These are phyloP conservation scores for Syngnathus typhle DNA, from an alignment of 2,113 vertebrate species.

Conservation along the genomic window DNA sequence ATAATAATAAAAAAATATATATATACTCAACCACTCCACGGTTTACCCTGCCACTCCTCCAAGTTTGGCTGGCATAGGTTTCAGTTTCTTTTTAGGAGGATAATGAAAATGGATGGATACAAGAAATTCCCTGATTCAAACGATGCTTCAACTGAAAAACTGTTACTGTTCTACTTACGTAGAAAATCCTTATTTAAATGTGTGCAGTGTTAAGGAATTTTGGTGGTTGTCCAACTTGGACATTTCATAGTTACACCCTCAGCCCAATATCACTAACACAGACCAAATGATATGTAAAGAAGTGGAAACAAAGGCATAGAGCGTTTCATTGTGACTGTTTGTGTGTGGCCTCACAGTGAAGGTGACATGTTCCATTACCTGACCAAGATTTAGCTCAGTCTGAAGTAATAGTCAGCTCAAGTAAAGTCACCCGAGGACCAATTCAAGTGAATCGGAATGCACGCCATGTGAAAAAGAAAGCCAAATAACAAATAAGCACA, in stretches of 20 bases:
- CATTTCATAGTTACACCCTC: background rate
- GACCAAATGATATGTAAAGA: slow-evolving; percentile 56
- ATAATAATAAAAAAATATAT: too few species aligned
- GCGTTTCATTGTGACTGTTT: slow-evolving; percentile 34
- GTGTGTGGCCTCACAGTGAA: slow-evolving; percentile 30
- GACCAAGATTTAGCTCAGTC: slow-evolving; percentile 65
- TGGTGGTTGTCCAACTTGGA: too few species aligned
- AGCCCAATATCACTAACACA: slow-evolving; percentile 37
- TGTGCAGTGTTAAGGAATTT: too few species aligned
- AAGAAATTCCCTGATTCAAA: background rate
- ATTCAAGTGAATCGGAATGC: slow-evolving; percentile 29
- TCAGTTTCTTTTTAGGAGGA: background rate
- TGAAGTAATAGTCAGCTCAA: slow-evolving; percentile 55
- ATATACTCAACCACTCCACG: too few species aligned
- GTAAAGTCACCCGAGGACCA: slow-evolving; percentile 58
- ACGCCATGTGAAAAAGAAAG: slow-evolving; percentile 22
- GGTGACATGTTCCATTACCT: slow-evolving; percentile 65
- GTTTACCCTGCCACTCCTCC: too few species aligned
- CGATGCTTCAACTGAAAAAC: background rate
- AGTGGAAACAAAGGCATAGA: slow-evolving; percentile 28
- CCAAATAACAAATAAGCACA: slow-evolving; percentile 21
- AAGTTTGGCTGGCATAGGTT: too few species aligned
- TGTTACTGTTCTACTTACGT: background rate
- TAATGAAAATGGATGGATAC: background rate
- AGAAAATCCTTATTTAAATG: too few species aligned